Base-by-base conservation (phyloP, 2,797 vertebrate genomes). In the Enteromius viviparus region DNA sequence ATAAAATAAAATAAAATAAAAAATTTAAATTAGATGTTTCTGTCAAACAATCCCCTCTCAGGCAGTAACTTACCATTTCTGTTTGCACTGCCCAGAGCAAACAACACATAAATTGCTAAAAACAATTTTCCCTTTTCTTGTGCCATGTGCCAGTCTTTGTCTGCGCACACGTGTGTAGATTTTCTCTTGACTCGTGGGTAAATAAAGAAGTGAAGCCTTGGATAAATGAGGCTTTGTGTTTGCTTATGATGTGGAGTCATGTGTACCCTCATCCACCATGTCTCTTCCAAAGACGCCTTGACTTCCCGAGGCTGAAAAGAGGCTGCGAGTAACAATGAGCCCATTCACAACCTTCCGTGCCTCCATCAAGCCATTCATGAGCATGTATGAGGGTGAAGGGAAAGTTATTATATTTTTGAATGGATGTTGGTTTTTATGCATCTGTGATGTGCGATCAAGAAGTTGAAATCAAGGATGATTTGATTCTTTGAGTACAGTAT, bases 271-370 rank as follows among this genome's bases (percentile, higher is more conserved):
- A 80, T 76, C 60, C 66, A 76, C 65, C 76, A 68, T 53, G 15
- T 78, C 49, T 64, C 62, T 75, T 74, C 74, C 87, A 89, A 87
- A 87, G 79, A 82, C 80, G 47, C 89, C 88, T 85, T 87, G 85
- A 82, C 86, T 91, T 90, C 80, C 88, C 87, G 64, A 86, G 66
- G 68, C 42, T 75, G 71, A 82, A 74, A 85, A 78, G 82, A 82
- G 83, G 71, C 86, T 81, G 81, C 69, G 45, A 47, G 83, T 88
- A 89, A 93, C 90, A 92, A 91, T 91, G 90, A 90, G 82, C 74
- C 86, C 85, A 89, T 89, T 93, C 91, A 89, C 47, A 66, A 81
- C 66, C 81, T 84, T 72, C 40, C 84, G 80, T 21, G 75, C 70
- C 80, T 85, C 81, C 72, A 87, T 84, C 64, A 32, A 82, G 49